Evolutionary conservation across 2,888 invertebrate species (phyloP).

Genomic region (Argyra leucocephala): DNA sequence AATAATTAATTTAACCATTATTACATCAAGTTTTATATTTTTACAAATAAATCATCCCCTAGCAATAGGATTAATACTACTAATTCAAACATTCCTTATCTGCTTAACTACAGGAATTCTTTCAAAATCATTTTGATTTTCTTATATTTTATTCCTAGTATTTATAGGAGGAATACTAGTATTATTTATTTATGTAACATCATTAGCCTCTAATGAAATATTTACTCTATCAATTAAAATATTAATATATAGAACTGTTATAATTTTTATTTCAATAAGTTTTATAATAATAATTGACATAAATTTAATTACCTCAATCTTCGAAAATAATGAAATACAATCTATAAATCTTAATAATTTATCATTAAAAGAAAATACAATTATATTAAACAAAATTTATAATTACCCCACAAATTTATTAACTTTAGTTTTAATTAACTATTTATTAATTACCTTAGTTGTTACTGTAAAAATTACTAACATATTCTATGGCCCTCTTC

Average conservation of each 20-base stretch:
- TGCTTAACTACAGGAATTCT: slow-evolving; percentile 44
- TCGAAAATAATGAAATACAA: too few species aligned
- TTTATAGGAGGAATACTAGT: slow-evolving; percentile 56
- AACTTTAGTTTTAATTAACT: slow-evolving; percentile 49
- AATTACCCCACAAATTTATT: slow-evolving; percentile 47
- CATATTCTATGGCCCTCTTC: slow-evolving; percentile 48
- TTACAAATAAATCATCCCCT: too few species aligned
- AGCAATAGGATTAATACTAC: too few species aligned
- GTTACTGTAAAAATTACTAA: slow-evolving; percentile 50
- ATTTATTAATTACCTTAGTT: slow-evolving; percentile 52
- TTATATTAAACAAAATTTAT: slow-evolving; percentile 48
- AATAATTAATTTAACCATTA: too few species aligned
- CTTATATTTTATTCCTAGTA: slow-evolving; percentile 53
- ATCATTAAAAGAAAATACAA: slow-evolving; percentile 42
- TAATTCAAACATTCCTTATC: slow-evolving; percentile 45
- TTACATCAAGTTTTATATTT: too few species aligned
- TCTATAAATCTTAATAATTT: slow-evolving; percentile 16
- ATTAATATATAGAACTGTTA: slow-evolving; percentile 29
- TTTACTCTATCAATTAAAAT: slow-evolving; percentile 42
- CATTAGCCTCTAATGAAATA: slow-evolving; percentile 54
- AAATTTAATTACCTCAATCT: too few species aligned
- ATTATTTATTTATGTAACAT: slow-evolving; percentile 56
- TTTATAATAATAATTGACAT: too few species aligned
- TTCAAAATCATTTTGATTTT: too few species aligned
- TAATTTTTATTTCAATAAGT: slow-evolving; percentile 26